Base-by-base conservation (phyloP, 2,797 vertebrate species). In the Paguma larvata region DNA sequence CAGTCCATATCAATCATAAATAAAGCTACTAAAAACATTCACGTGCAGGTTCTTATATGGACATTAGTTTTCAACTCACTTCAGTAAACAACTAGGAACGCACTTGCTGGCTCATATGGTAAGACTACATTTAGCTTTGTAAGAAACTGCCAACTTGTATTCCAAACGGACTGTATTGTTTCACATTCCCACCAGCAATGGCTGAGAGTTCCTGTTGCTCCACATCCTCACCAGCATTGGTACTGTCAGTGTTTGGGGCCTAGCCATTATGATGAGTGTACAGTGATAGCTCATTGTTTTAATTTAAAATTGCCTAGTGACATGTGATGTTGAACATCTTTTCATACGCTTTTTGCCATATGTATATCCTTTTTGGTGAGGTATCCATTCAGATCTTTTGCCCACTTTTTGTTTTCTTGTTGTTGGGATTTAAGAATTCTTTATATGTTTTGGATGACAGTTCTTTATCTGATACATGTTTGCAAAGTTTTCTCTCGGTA, bases 361-460 rank as follows among this genome's bases (percentile, higher is more conserved):
- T 78, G 7, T 70, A 63, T 5, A 83, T 48, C 21, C 59, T 68
- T 19, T 77, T 53, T 89, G n/a, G 18, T 80, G 25, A 80, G 44
- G 34, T 62, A 48, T 59, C 23, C 48, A 6, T 86, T 80, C 63
- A 79, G 11, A 67, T 87, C 7, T 51, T 79, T 80, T 41, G 6
- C 14, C n/a, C 9, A 63, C 12, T 68, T 93, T 44, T 68, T 48
- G 1, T 32, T 79, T 87, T n/a, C 51, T 72, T 80, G 34, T 18
- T 68, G 41, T 46, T 48, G n/a, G 6, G 19, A 51, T 70, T 88
- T 93, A 93, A 88, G 53, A 88, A 72, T 82, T 93, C 41, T 93
- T 87, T 88, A 44, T 59, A 62, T 88, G 38, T 41, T 93, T 72
- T 87, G 56, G 41, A 79, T 72, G 70, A 6, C 19, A 41, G 41